Base-by-base conservation (phyloP, 2,888 invertebrate genomes). In the Pollenia amentaria region DNA sequence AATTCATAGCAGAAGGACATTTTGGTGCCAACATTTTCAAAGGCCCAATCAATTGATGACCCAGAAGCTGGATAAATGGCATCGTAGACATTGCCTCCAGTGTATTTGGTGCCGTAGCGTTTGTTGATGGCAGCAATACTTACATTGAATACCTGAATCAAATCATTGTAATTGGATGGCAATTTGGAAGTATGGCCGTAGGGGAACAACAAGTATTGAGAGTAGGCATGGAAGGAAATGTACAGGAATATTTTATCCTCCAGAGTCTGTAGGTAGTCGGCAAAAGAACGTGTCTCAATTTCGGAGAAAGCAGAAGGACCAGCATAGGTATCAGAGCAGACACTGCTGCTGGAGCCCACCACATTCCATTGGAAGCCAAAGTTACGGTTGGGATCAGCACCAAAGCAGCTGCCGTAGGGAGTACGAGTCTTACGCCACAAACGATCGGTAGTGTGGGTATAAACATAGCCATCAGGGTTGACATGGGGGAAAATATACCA, bases 391-490 rank as follows among this genome's bases (percentile, higher is more conserved):
- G 96, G 95, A 92, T 97, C 97, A 0, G 95, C 95, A 6, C 97
- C 97, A 83, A 92, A 92, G 88, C 96, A 95, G 12, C 67, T 67
- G 11, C 93, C 94, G 48, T 94, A 94, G 0, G 93, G 94, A 78
- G 93, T 94, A 44, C 96, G 94, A 1, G 96, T 96, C 90, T 96
- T 96, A 18, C 95, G 92, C 96, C 96, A 96, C 87, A 95, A 88
- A 53, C 96, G 94, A 55, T 95, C 95, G 48, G 82, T 88, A 90
- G 92, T 16, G 94, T 94, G 90, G 0, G 96, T 95, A 90, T 95
- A 96, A 60, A 94, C 95, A 89, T 95, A 96, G 1, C 97, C 97
- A 93, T 97, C 97, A 6, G 97, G 97, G 91, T 97, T 97, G n/a
- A 95, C 92, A 16, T 96, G 93, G 0, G 97, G 97, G 84, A 97